Evolutionary conservation across 2,888 invertebrate species (phyloP).

Genomic region (Poecilobothrus nobilitatus): DNA sequence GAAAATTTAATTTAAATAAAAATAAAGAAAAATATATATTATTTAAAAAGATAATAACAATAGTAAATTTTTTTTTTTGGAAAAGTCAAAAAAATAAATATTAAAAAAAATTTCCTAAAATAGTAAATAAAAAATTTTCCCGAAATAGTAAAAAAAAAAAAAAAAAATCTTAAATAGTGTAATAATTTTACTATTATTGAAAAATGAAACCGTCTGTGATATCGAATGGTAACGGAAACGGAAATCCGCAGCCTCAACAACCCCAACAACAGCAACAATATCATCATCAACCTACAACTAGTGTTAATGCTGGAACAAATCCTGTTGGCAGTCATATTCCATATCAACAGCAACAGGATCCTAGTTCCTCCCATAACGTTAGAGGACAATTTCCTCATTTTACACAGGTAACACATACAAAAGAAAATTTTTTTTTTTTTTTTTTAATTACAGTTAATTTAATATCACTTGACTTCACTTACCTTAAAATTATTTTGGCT

Average conservation of each 20-base stretch:
- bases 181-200: not conserved
- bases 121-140: not conserved
- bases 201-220: slow-evolving; percentile 20
- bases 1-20: too few relatives aligned
- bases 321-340: not conserved
- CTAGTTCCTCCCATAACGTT: not conserved
- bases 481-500: not conserved
- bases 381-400: not conserved
- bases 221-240: slow-evolving; percentile 11
- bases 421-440: not conserved
- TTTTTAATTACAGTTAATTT: not conserved
- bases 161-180: not conserved
- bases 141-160: not conserved
- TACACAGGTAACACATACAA: not conserved
- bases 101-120: too few relatives aligned
- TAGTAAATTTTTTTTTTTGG: not conserved
- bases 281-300: not conserved
- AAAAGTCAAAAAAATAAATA: not conserved
- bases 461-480: too few relatives aligned
- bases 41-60: not conserved
- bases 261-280: not conserved
- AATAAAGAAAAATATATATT: too few relatives aligned
- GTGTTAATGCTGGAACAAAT: not conserved
- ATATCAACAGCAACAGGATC: slow-evolving; percentile 8
- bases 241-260: not conserved